Evolutionary conservation across 2,888 invertebrate species (phyloP).

Genomic region (Maniola hyperantus): DNA sequence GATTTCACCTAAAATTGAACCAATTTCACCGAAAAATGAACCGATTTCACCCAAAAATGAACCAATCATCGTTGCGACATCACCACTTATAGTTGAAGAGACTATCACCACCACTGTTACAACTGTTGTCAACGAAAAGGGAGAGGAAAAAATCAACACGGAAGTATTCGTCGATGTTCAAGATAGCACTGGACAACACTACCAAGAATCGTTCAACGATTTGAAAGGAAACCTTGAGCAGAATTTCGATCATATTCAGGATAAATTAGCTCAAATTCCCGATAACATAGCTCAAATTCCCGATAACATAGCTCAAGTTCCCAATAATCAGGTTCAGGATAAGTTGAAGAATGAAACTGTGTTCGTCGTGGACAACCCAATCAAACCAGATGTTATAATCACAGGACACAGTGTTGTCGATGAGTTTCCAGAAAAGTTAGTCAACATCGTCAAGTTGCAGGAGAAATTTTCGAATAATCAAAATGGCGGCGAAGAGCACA

Average conservation of each 20-base stretch:
- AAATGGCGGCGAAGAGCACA: constrained; percentile 42
- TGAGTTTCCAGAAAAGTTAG: constrained; percentile 27
- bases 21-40: constrained; percentile 24
- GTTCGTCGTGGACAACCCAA: constrained; percentile 36
- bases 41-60: constrained; percentile 26
- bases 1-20: constrained; percentile 18
- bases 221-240: constrained; percentile 13
- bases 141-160: constrained; percentile 23
- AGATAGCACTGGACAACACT: constrained; percentile 18
- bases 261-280: constrained; percentile 12
- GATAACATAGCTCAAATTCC: constrained; percentile 5
- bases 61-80: constrained; percentile 31
- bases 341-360: constrained; percentile 40
- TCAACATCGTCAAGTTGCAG: constrained; percentile 35
- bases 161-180: constrained; percentile 29
- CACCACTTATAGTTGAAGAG: constrained; percentile 40
- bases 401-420: constrained; percentile 9
- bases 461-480: constrained; percentile 36
- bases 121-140: constrained; percentile 20
- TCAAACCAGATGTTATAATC: constrained; percentile 18
- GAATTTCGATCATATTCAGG: constrained; percentile 2
- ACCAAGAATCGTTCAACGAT: constrained; percentile 22
- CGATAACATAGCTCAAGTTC: constrained; percentile 8
- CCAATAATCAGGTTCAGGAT: neutral
- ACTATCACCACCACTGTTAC: constrained; percentile 39